These are phyloP conservation scores for Conomelus anceps DNA, from an alignment of 2,888 invertebrate genomes.

Conservation along the genomic window DNA sequence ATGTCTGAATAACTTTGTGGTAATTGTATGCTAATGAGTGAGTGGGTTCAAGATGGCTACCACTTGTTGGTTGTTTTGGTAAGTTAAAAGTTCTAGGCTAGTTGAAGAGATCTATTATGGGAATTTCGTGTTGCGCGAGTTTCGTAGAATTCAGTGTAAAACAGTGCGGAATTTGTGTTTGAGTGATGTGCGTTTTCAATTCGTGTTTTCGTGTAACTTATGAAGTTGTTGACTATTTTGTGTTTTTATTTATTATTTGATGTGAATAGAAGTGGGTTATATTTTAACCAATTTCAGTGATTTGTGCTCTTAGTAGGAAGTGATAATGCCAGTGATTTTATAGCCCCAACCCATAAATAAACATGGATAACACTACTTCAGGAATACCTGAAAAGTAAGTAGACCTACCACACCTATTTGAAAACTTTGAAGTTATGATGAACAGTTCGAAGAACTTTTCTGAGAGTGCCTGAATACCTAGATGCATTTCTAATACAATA, in stretches of 20 bases:
- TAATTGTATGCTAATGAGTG: background rate
- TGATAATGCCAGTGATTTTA: slow-evolving; percentile 30
- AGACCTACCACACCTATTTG: background rate
- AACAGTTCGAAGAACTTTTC: background rate
- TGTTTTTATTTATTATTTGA: slow-evolving; percentile 1
- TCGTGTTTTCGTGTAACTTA: slow-evolving; percentile 19
- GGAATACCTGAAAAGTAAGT: slow-evolving; percentile 36
- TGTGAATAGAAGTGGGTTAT: slow-evolving; percentile 27
- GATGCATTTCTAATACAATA: background rate
- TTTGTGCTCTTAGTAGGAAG: slow-evolving; percentile 21
- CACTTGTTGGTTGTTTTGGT: slow-evolving; percentile 44
- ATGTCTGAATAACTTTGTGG: background rate
- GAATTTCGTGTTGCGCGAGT: slow-evolving; percentile 18
- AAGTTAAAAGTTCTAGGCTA: slow-evolving; percentile 15
- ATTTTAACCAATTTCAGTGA: slow-evolving; percentile 22
- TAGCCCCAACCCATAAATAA: slow-evolving; percentile 23
- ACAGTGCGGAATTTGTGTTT: slow-evolving; percentile 19
- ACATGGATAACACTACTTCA: slow-evolving; percentile 36
- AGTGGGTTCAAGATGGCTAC: slow-evolving; percentile 43
- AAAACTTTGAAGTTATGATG: background rate
- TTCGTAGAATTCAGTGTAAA: slow-evolving; percentile 15
- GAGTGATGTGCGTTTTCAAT: slow-evolving; percentile 26
- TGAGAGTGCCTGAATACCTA: background rate
- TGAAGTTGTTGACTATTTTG: slow-evolving; percentile 7
- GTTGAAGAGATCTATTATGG: slow-evolving; percentile 21